phyloP scores from a whole-genome alignment of 1,140 invertebrate genomes.

The Bilobella aurantiaca region DNA sequence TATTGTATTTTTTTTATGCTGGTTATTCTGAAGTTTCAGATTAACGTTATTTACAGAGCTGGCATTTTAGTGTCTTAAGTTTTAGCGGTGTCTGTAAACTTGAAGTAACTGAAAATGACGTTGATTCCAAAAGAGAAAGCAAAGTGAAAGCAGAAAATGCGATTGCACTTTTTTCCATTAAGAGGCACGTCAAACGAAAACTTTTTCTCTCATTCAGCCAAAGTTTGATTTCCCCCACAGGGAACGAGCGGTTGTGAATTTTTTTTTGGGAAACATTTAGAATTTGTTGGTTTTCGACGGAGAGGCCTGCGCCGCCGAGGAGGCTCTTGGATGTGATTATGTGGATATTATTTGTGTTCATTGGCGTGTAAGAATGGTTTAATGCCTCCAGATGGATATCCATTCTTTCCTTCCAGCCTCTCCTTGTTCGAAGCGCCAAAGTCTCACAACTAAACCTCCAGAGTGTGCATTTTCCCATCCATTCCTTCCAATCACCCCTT shows the following conservation, averaged over 20 bases:
- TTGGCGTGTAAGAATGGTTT: slow-evolving; percentile 36
- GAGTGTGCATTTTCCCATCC: slow-evolving; percentile 24
- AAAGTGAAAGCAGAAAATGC: neutral
- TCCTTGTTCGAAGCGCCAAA: neutral
- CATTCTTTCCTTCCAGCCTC: slow-evolving; percentile 11
- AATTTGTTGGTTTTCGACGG: neutral
- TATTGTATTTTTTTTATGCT: too few species aligned
- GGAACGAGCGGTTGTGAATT: neutral
- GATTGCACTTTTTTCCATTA: neutral
- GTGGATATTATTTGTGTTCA: slow-evolving; percentile 36
- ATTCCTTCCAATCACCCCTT: neutral
- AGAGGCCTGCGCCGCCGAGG: neutral
- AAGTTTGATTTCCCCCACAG: slow-evolving; percentile 14
- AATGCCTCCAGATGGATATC: slow-evolving; percentile 32
- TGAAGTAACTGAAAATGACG: too few species aligned
- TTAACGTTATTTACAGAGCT: too few species aligned
- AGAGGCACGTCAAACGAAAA: neutral
- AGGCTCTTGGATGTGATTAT: slow-evolving; percentile 32
- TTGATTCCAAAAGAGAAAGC: neutral
- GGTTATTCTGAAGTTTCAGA: too few species aligned
- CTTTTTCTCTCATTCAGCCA: slow-evolving; percentile 8
- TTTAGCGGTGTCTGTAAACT: too few species aligned
- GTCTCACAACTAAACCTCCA: neutral
- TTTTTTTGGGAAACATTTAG: neutral
- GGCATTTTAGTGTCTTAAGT: too few species aligned